A percentile compares a stretch with the other conserved stretches of the same genome.
phyloP scores from a whole-genome alignment of 2,113 vertebrate genomes.

The Bubo bubo region DNA sequence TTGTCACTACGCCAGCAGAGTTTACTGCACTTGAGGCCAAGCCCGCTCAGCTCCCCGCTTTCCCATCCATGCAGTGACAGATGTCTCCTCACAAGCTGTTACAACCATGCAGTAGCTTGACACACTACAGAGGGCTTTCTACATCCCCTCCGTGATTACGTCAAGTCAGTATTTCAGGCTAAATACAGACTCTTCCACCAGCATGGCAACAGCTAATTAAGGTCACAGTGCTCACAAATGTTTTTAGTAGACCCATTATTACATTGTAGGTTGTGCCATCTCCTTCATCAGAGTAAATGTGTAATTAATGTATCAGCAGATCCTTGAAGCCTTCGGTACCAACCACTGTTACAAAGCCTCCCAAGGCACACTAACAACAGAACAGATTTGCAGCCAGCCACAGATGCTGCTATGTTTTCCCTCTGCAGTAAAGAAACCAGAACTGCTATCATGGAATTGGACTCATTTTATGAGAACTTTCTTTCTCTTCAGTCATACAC shows the following conservation, averaged over 20 bases:
- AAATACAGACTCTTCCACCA: not conserved
- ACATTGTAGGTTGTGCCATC: not conserved
- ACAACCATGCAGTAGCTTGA: fast-evolving
- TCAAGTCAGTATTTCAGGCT: not conserved
- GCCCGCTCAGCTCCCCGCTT: not conserved
- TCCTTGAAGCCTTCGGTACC: not conserved
- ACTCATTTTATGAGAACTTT: not conserved
- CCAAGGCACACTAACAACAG: not conserved
- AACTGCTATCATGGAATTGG: not conserved
- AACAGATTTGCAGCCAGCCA: not conserved
- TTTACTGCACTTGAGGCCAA: not conserved
- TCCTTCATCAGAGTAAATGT: not conserved
- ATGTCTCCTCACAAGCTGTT: not conserved
- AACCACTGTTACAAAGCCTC: not conserved
- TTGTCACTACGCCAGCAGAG: not conserved
- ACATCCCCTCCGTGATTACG: not conserved
- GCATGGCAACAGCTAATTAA: not conserved
- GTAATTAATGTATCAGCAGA: not conserved
- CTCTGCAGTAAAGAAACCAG: not conserved
- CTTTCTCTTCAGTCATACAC: not conserved
- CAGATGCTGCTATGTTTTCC: not conserved
- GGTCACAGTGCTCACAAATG: not conserved
- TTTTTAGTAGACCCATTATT: not conserved
- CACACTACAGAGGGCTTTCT: not conserved
- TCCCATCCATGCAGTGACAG: not conserved